Conservation (phyloP, 2,113 vertebrate genomes). For the Cavia porcellus region DNA sequence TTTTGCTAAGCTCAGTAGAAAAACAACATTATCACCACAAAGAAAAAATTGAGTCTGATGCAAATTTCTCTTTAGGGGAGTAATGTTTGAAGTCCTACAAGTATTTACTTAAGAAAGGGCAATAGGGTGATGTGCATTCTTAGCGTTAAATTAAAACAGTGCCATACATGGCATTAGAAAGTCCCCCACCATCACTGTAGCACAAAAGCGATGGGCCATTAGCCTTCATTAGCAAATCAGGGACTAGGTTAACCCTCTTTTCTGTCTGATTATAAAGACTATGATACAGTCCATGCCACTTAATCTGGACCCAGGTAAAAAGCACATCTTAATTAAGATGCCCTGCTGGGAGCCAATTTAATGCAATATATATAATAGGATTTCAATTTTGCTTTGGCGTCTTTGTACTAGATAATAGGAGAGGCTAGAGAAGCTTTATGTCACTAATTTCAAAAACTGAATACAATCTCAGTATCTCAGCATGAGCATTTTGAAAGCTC, state of each 20-base stretch:
- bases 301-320: slow-evolving; percentile 83
- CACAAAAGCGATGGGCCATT: slow-evolving; percentile 66
- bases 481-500: slow-evolving; percentile 82
- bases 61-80: slow-evolving; percentile 38
- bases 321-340: slow-evolving; percentile 84
- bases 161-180: slow-evolving; percentile 62
- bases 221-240: slow-evolving; percentile 80
- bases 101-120: slow-evolving; percentile 82
- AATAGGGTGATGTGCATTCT: slow-evolving; percentile 72
- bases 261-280: slow-evolving; percentile 77
- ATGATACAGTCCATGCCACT: slow-evolving; percentile 78
- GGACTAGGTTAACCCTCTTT: slow-evolving; percentile 61
- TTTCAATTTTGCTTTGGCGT: slow-evolving; percentile 79
- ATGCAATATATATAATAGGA: slow-evolving; percentile 83
- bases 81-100: slow-evolving; percentile 57
- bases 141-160: slow-evolving; percentile 75
- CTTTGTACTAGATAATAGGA: slow-evolving; percentile 79
- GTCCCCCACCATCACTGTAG: slow-evolving; percentile 43
- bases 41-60: background rate
- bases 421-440: slow-evolving; percentile 78
- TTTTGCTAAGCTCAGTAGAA: background rate
- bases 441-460: slow-evolving; percentile 83
- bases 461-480: slow-evolving; percentile 83
- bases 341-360: slow-evolving; percentile 82
- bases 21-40: background rate